Evolutionary conservation across 2,113 vertebrate genomes (phyloP).

Genomic region (Pithys albifrons): DNA sequence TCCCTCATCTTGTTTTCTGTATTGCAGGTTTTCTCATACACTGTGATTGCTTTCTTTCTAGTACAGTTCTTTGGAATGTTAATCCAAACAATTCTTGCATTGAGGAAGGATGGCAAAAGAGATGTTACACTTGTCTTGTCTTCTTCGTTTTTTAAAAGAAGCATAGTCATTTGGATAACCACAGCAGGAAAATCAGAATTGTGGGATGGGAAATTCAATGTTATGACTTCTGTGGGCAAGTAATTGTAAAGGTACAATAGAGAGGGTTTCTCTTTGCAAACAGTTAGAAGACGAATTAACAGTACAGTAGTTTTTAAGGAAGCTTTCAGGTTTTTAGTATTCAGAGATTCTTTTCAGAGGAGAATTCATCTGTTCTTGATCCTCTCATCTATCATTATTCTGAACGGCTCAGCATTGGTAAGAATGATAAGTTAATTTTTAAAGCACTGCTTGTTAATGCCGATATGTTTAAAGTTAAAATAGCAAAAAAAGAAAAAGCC

Average conservation of each 20-base stretch:
- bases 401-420: background rate
- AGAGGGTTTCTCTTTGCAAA: background rate
- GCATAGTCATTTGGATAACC: background rate
- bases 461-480: background rate
- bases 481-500: background rate
- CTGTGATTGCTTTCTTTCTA: background rate
- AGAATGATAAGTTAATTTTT: background rate
- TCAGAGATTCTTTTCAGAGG: background rate
- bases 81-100: background rate
- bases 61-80: background rate
- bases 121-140: background rate
- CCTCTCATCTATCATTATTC: background rate
- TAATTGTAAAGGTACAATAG: background rate
- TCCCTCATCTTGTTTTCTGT: background rate
- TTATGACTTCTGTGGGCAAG: background rate
- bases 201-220: background rate
- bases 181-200: background rate
- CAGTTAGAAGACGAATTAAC: background rate
- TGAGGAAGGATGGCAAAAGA: background rate
- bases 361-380: background rate
- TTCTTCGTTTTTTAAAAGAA: background rate
- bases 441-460: background rate
- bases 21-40: background rate
- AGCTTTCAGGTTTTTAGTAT: background rate
- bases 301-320: background rate